Evolutionary conservation across 2,888 invertebrate genomes (phyloP).

Genomic region (Diploptera punctata): DNA sequence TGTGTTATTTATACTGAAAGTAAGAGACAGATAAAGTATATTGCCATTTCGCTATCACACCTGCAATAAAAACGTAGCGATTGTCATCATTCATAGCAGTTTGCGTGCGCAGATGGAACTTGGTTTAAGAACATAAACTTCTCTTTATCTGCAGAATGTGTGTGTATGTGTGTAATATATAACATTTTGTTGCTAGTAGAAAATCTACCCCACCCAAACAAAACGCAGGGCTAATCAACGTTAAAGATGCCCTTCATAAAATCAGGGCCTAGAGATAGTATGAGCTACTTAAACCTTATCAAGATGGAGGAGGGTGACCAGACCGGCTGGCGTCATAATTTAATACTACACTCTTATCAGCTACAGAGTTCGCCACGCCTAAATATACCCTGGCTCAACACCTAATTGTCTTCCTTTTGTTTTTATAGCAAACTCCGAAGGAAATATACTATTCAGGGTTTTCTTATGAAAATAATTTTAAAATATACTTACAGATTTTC

Average conservation of each 20-base stretch:
- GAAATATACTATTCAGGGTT: too few relatives aligned
- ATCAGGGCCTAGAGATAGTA: neutral
- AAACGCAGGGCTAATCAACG: conserved; percentile 19
- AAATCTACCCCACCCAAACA: neutral
- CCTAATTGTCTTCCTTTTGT: too few relatives aligned
- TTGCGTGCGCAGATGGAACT: neutral
- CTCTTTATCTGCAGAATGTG: neutral
- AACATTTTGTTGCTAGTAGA: neutral
- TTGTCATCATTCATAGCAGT: neutral
- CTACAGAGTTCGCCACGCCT: neutral
- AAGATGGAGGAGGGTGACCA: neutral
- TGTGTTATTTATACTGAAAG: too few relatives aligned
- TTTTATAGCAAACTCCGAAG: too few relatives aligned
- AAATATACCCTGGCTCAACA: neutral
- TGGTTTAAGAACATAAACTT: neutral
- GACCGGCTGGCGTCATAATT: neutral
- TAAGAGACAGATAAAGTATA: too few relatives aligned
- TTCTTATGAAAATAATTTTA: too few relatives aligned
- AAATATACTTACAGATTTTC: too few relatives aligned
- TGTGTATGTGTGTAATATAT: neutral
- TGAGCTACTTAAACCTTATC: neutral
- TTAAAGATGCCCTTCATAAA: conserved; percentile 15
- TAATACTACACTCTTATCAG: neutral
- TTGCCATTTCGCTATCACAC: too few relatives aligned
- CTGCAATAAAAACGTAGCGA: too few relatives aligned